phyloP scores from a whole-genome alignment of 2,888 invertebrate genomes.

The Dinocampus coccinellae region DNA sequence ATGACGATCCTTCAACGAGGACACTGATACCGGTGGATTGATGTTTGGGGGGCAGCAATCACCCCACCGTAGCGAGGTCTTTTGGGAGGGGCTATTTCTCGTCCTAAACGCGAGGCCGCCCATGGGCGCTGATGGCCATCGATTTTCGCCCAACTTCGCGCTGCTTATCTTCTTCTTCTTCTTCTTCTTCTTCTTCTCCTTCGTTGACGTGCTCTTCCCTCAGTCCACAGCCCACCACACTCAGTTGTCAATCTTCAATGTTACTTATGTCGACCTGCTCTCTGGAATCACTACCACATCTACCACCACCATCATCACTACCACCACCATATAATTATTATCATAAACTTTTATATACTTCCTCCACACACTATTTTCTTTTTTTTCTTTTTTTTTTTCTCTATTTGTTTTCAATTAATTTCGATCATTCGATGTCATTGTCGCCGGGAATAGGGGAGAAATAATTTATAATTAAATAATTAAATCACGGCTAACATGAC shows the following conservation, averaged over 20 bases:
- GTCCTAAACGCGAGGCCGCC: constrained; percentile 96
- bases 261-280: not conserved
- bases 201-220: not conserved
- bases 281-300: constrained; percentile 16
- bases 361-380: not conserved
- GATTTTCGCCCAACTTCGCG: constrained; percentile 64
- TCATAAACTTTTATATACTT: not conserved
- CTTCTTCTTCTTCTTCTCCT: constrained; percentile 47
- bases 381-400: not conserved
- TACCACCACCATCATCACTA: not conserved
- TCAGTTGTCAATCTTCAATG: not conserved
- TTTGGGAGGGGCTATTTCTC: constrained; percentile 96
- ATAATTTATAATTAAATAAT: too few relatives aligned
- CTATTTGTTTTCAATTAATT: not conserved
- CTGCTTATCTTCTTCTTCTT: constrained; percentile 53
- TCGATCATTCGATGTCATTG: too few relatives aligned
- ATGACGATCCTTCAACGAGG: constrained; percentile 61
- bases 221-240: not conserved
- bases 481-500: too few relatives aligned
- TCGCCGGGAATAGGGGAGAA: too few relatives aligned
- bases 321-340: not conserved
- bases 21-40: constrained; percentile 60
- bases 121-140: constrained; percentile 81
- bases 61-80: constrained; percentile 96
- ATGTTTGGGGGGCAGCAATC: constrained; percentile 81